Evolutionary conservation across 2,113 vertebrate species (phyloP).

Genomic region (Urocolius indicus): DNA sequence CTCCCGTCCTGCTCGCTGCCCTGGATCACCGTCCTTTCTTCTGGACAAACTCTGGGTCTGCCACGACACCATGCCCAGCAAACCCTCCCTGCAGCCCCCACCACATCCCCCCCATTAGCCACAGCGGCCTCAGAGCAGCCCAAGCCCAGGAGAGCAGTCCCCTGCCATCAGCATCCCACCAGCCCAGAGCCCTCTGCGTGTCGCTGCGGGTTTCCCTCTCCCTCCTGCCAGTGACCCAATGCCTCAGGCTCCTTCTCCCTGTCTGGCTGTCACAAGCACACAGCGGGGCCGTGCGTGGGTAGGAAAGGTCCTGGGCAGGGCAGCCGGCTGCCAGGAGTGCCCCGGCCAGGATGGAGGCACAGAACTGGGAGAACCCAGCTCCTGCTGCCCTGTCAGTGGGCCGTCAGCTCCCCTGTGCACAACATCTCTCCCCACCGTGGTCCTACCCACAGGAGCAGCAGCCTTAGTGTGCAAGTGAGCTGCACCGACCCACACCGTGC

Average conservation of each 20-base stretch:
- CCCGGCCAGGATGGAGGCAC: not conserved
- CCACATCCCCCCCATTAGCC: not conserved
- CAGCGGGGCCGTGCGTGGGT: rapidly evolving
- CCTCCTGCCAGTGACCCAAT: not conserved
- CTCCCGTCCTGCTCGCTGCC: rapidly evolving
- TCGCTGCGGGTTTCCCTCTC: not conserved
- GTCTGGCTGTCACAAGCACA: not conserved
- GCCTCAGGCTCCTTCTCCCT: not conserved
- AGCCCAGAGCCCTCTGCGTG: rapidly evolving
- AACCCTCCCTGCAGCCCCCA: not conserved
- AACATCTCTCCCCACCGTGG: not conserved
- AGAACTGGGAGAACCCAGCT: not conserved
- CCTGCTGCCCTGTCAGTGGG: not conserved
- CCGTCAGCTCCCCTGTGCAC: not conserved
- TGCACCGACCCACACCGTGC: rapidly evolving
- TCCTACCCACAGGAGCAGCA: not conserved
- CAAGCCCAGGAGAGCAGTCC: not conserved
- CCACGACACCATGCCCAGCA: not conserved
- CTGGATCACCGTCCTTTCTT: not conserved
- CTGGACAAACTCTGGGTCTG: rapidly evolving
- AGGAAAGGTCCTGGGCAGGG: not conserved
- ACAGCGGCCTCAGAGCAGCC: not conserved
- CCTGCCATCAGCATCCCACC: not conserved
- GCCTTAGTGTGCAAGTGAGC: not conserved
- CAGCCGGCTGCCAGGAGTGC: not conserved